A percentile compares a stretch with the other conserved stretches of the same genome.
phyloP scores from a whole-genome alignment of 2,113 vertebrate genomes.

The Tragelaphus buxtoni region DNA sequence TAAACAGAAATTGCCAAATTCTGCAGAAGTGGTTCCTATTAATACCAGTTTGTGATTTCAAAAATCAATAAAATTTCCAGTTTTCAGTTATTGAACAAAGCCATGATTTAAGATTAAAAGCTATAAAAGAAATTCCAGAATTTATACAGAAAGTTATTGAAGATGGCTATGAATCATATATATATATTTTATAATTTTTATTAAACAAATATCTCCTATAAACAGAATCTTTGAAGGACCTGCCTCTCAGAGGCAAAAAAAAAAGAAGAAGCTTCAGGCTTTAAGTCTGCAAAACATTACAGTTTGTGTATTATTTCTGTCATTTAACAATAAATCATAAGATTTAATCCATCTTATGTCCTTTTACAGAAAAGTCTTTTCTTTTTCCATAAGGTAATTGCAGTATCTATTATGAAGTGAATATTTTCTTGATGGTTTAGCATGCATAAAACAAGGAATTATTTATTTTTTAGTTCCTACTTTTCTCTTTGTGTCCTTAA shows the following conservation, averaged over 20 bases:
- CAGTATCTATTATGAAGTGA: not conserved
- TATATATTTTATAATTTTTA: not conserved
- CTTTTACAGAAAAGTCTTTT: not conserved
- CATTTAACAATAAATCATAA: not conserved
- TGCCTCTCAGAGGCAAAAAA: not conserved
- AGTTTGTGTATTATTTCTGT: not conserved
- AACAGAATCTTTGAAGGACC: not conserved
- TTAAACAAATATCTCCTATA: not conserved
- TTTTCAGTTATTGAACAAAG: not conserved
- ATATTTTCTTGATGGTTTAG: not conserved
- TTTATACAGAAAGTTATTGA: no score
- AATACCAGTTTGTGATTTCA: not conserved
- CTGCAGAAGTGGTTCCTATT: not conserved
- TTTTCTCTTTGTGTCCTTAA: not conserved
- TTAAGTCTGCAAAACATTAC: not conserved
- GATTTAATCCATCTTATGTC: not conserved
- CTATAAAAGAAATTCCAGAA: no score
- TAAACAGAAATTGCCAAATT: not conserved
- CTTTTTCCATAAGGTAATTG: not conserved
- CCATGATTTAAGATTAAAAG: no score
- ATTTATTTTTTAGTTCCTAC: not conserved
- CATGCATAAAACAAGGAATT: not conserved
- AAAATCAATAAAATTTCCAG: not conserved
- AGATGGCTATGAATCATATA: not conserved
- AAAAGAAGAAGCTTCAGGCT: not conserved